Percentiles rank a stretch among this genome's conserved stretches.
Evolutionary conservation across 2,888 invertebrate genomes (phyloP).

Genomic region (Barypeithes pellucidus): DNA sequence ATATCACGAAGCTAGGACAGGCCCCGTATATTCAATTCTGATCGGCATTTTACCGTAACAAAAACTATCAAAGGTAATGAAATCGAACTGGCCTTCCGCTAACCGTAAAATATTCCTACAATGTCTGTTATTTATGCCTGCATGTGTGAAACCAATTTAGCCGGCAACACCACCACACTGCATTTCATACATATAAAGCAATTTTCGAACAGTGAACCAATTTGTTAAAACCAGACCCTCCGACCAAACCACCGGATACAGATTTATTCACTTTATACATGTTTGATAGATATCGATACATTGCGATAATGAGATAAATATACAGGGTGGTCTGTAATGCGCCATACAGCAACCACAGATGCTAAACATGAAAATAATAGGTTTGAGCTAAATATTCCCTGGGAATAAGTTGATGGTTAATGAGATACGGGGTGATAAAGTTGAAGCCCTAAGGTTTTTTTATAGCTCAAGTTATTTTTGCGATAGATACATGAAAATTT

Average conservation of each 20-base stretch:
- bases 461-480: too few species aligned
- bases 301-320: background rate
- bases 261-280: slow-evolving; percentile 14
- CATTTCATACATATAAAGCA: slow-evolving; percentile 15
- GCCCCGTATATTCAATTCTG: background rate
- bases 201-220: slow-evolving; percentile 17
- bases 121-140: slow-evolving; percentile 3
- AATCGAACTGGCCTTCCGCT: background rate
- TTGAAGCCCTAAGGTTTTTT: too few species aligned
- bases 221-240: background rate
- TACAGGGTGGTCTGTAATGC: too few species aligned
- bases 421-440: too few species aligned
- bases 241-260: background rate
- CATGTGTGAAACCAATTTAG: slow-evolving; percentile 16
- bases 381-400: too few species aligned
- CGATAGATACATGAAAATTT: too few species aligned
- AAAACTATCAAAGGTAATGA: background rate
- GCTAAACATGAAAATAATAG: too few species aligned
- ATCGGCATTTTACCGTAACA: background rate
- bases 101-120: background rate
- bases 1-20: too few species aligned
- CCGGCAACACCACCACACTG: slow-evolving; percentile 7
- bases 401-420: too few species aligned
- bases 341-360: too few species aligned
- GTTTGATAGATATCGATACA: background rate